Evolutionary conservation across 1,140 invertebrate genomes (phyloP).

Genomic region (Papilio polytes): DNA sequence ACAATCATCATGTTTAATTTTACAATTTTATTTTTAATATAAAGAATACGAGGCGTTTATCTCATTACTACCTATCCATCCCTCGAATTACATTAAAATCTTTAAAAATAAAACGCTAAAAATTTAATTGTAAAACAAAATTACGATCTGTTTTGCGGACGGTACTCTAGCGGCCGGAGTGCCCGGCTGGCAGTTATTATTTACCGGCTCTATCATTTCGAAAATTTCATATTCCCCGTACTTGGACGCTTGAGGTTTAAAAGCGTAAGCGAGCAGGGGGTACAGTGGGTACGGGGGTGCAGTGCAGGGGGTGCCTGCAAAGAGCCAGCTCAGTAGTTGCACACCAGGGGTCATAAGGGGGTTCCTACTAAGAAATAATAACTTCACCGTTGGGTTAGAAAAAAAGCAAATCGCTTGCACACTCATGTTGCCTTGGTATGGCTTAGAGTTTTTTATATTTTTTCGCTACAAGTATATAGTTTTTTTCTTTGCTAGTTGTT

Average conservation of each 20-base stretch:
- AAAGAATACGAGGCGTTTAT: too few species aligned
- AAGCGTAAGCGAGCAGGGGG: slow-evolving; percentile 74
- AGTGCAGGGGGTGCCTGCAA: slow-evolving; percentile 77
- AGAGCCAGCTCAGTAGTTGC: slow-evolving; percentile 70
- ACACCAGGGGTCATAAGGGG: slow-evolving; percentile 73
- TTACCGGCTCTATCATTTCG: slow-evolving; percentile 84
- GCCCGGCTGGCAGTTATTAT: slow-evolving; percentile 82
- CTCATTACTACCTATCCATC: too few species aligned
- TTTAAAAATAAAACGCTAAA: not conserved
- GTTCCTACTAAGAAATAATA: slow-evolving; percentile 80
- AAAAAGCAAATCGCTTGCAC: slow-evolving; percentile 52
- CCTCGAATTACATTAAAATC: too few species aligned
- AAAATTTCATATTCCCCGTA: slow-evolving; percentile 83
- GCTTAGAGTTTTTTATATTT: slow-evolving; percentile 16
- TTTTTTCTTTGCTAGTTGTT: slow-evolving; percentile 15
- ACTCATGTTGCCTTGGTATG: slow-evolving; percentile 50
- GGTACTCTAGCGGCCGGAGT: slow-evolving; percentile 73
- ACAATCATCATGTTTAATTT: too few species aligned
- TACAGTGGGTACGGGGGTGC: slow-evolving; percentile 75
- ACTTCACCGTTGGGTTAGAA: slow-evolving; percentile 72
- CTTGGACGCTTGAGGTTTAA: slow-evolving; percentile 83
- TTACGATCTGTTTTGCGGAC: slow-evolving; percentile 56
- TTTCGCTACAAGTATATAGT: slow-evolving; percentile 5
- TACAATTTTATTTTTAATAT: too few species aligned
- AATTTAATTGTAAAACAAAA: not conserved